A percentile compares a stretch with the other conserved stretches of the same genome.
These are phyloP conservation scores for Macrobrachium rosenbergii DNA, from an alignment of 1,140 invertebrate species.

Conservation along the genomic window DNA sequence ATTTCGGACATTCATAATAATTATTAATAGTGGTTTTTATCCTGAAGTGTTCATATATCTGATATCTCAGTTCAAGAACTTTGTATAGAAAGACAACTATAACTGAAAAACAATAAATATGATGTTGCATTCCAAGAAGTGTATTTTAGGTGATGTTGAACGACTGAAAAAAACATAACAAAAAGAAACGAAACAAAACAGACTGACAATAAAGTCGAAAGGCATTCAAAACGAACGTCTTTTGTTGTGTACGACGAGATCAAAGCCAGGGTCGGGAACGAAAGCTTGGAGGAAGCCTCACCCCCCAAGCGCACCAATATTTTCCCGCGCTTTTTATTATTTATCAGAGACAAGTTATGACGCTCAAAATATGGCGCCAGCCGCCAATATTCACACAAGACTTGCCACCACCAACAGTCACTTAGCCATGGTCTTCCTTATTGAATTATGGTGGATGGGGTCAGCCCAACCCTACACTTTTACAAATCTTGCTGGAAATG, in stretches of 20 bases:
- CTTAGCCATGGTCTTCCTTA: constrained; percentile 16
- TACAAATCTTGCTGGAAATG: not conserved
- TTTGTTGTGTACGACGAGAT: not conserved
- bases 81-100: too few relatives aligned
- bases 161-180: too few relatives aligned
- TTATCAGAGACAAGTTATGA: constrained; percentile 46
- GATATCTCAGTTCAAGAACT: too few relatives aligned
- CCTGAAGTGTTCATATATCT: too few relatives aligned
- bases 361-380: constrained; percentile 35
- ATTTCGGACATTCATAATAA: too few relatives aligned
- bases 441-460: constrained; percentile 1
- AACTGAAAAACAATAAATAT: too few relatives aligned
- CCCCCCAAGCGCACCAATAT: constrained; percentile 30
- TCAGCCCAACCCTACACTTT: not conserved
- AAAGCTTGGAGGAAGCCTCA: not conserved
- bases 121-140: too few relatives aligned
- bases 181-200: too few relatives aligned
- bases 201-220: too few relatives aligned
- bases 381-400: constrained; percentile 45
- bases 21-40: too few relatives aligned
- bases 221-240: too few relatives aligned
- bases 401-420: constrained; percentile 20
- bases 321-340: constrained; percentile 47
- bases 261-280: not conserved
- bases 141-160: too few relatives aligned